phyloP scores from a whole-genome alignment of 2,888 invertebrate genomes.

The Pycnomerus fuliginosus region DNA sequence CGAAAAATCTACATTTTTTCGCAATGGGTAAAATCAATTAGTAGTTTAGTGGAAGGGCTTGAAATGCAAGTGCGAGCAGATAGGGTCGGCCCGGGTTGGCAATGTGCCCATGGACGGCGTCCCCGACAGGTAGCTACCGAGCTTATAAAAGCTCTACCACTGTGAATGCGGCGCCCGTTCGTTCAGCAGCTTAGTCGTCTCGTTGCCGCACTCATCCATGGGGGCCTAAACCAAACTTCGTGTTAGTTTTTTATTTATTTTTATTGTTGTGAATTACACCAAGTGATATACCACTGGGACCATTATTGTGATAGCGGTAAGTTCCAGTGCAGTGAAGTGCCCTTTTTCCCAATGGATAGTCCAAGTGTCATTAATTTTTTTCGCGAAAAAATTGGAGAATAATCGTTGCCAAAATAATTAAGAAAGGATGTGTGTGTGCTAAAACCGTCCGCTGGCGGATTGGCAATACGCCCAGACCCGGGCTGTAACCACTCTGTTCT shows the following conservation, averaged over 20 bases:
- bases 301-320: conserved; percentile 51
- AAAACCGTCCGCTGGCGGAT: conserved; percentile 57
- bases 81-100: conserved; percentile 43
- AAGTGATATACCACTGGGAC: conserved; percentile 47
- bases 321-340: conserved; percentile 37
- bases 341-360: conserved; percentile 7
- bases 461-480: conserved; percentile 53
- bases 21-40: not conserved
- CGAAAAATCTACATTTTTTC: conserved; percentile 4
- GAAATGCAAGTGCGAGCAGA: conserved; percentile 19
- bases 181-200: conserved; percentile 55
- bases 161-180: conserved; percentile 58
- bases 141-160: conserved; percentile 61
- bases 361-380: no score
- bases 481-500: conserved; percentile 47
- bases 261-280: conserved; percentile 28
- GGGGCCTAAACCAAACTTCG: conserved; percentile 45
- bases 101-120: conserved; percentile 43
- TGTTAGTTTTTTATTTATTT: conserved; percentile 31
- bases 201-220: conserved; percentile 47
- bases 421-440: conserved; percentile 63
- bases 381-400: conserved; percentile 37
- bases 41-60: conserved; percentile 6
- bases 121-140: conserved; percentile 58
- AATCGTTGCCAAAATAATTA: conserved; percentile 74